Evolutionary conservation across 92 coral and sea anemone genomes (phyloP).

Genomic region (Ricordea florida): DNA sequence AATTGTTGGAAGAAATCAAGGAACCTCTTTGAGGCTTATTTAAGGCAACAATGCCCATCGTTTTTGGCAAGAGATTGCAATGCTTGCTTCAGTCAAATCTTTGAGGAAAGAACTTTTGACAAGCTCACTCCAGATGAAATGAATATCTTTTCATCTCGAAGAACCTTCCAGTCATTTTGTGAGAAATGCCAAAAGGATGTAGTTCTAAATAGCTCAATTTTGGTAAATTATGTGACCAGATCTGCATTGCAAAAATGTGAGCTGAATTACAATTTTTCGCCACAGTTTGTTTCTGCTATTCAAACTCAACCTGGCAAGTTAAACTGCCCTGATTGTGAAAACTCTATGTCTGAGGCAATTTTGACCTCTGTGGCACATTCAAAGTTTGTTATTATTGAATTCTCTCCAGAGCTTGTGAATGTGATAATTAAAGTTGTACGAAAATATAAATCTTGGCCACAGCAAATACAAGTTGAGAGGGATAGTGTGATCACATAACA

Average conservation of each 20-base stretch:
- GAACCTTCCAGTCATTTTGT: not conserved
- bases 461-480: conserved; percentile 8
- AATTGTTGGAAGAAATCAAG: too few relatives aligned
- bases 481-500: not conserved
- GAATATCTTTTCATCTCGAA: not conserved
- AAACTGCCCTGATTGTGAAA: conserved; percentile 18
- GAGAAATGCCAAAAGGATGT: conserved; percentile 12
- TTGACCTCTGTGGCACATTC: conserved; percentile 15
- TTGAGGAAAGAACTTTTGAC: conserved; percentile 22
- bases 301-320: conserved; percentile 30
- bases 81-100: conserved; percentile 17
- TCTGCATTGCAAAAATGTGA: conserved; percentile 15
- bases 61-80: too few relatives aligned
- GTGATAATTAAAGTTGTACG: not conserved
- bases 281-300: conserved; percentile 14
- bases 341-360: not conserved
- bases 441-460: conserved; percentile 1
- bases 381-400: conserved; percentile 23
- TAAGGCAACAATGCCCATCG: too few relatives aligned
- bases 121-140: conserved; percentile 5
- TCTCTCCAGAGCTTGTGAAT: conserved; percentile 18
- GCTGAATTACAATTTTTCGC: conserved; percentile 14
- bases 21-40: too few relatives aligned
- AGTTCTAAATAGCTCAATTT: conserved; percentile 13
- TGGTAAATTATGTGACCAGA: conserved; percentile 3